Evolutionary conservation across 2,797 vertebrate species (phyloP), one percentile per base, ranked within the genome.

Genomic region (Poeciliopsis turneri): DNA sequence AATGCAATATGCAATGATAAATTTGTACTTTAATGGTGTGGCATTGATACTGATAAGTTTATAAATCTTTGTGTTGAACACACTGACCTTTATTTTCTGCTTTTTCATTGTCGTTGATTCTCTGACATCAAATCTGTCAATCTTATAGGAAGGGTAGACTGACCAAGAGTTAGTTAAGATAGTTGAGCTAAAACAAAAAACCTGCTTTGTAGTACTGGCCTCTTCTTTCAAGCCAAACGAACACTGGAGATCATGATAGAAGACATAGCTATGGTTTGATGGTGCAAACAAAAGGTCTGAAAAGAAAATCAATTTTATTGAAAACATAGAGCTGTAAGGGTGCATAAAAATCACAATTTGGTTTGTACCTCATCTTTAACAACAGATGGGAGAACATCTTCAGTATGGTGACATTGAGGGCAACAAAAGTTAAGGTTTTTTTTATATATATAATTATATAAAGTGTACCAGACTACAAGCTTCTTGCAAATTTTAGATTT

Each of bases 231-330:
- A 28, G 68, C 25, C 15, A 28, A 28, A 45, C 41, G n/a, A 46
- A 84, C 82, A 80, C 70, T 25, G 55, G 79, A 73, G 76, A 87
- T 79, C 78, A 77, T 39, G 71, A 83, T 72, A 66, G 68, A 77
- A 81, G 80, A 80, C 80, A 78, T 85, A 87, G 88, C 78, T 79
- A 78, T 83, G 83, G 18, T 89, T 76, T 75, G 39, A 68, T 66
- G 30, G 43, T 77, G 30, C 72, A 80, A 81, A 78, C 68, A 41
- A 75, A 57, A 36, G 46, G 72, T 75, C 68, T 55, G 25, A 15
- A 11, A 30, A 47, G 30, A 49, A 78, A 81, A 43, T 45, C 77
- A 75, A 28, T 16, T 47, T 70, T 75, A 72, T 68, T 55, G 16
- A 81, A 75, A 76, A 81, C 77, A 46, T 70, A 28, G 25, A 70